phyloP scores from a whole-genome alignment of 2,113 vertebrate species.

The Gavia stellata region DNA sequence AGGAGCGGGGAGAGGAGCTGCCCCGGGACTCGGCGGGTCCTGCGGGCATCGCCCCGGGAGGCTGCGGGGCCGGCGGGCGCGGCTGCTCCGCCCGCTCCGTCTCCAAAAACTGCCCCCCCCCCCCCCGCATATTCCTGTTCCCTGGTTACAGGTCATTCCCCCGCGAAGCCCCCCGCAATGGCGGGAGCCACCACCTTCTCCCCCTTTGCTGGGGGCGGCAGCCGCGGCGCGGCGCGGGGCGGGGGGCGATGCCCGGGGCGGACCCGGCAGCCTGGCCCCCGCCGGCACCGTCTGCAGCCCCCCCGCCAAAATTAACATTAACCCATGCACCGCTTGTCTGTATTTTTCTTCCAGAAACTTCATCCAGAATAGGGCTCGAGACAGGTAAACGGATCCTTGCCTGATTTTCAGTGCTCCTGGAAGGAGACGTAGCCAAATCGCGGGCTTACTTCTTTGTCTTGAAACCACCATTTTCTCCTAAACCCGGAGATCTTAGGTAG shows the following conservation, averaged over 20 bases:
- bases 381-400: slow-evolving; percentile 36
- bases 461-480: neutral
- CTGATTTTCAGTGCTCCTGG: neutral
- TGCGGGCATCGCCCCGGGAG: neutral
- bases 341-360: slow-evolving; percentile 3
- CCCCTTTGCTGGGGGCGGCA: neutral
- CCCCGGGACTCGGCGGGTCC: neutral
- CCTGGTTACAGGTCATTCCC: neutral
- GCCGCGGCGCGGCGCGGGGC: no score
- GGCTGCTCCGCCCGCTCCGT: neutral
- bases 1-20: neutral
- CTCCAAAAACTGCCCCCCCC: rapidly evolving
- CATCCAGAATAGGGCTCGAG: slow-evolving; percentile 27
- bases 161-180: rapidly evolving
- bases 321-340: neutral
- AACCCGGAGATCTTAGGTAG: neutral
- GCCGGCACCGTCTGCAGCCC: neutral
- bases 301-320: neutral
- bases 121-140: no score
- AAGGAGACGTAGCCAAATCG: neutral
- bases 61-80: rapidly evolving
- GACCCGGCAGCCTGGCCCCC: neutral
- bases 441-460: neutral
- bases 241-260: neutral
- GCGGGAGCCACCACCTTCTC: neutral